These are phyloP conservation scores for Heliconius nattereri DNA, from an alignment of 1,140 invertebrate genomes.

Conservation along the genomic window DNA sequence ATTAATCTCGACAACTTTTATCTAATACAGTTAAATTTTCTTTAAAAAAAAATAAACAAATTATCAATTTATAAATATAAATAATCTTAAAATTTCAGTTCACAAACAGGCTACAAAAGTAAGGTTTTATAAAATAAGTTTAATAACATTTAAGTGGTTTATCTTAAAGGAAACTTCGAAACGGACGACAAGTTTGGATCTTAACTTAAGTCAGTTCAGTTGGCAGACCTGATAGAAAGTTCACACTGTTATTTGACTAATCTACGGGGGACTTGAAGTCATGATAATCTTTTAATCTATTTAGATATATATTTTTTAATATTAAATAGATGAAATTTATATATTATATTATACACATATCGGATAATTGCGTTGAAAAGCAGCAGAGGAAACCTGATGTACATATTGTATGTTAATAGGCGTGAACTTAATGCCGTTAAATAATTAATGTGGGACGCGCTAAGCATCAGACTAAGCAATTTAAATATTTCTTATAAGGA, in stretches of 20 bases:
- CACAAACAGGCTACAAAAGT: neutral
- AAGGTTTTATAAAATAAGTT: neutral
- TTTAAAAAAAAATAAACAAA: neutral
- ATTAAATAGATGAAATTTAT: no score
- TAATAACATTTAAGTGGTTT: neutral
- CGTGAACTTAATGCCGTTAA: no score
- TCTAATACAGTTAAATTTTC: no score
- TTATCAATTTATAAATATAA: neutral
- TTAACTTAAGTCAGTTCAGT: neutral
- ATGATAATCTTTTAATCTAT: neutral
- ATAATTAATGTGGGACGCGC: no score
- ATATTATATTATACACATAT: neutral
- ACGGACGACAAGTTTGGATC: neutral
- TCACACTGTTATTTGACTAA: constrained; percentile 3
- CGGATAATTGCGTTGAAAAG: no score
- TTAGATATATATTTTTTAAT: neutral
- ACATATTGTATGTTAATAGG: no score
- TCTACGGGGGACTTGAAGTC: neutral
- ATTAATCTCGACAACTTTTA: no score
- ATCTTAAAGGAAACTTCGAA: neutral
- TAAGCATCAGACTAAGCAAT: no score
- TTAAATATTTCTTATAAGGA: no score
- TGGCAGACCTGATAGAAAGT: neutral
- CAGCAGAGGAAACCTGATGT: no score
- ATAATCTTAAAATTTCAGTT: neutral